Evolutionary conservation across 2,113 vertebrate species (phyloP), one percentile per base, ranked within the genome.

Genomic region (Aix galericulata): DNA sequence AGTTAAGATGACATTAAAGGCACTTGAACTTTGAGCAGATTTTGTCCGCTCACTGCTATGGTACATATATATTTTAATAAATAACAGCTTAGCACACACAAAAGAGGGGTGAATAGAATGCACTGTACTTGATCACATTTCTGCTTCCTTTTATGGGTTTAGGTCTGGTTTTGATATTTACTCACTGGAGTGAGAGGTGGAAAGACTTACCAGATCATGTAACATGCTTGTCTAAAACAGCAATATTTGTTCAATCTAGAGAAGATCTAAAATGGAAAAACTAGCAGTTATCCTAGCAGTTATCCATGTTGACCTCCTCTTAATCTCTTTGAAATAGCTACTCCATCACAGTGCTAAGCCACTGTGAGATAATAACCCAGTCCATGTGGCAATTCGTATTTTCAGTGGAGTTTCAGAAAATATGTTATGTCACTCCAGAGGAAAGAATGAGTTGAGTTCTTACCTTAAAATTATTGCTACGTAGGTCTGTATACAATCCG

Each of bases 261-360:
- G 38, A 90, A 74, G 38, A 89, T 62, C 36, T 91, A 78, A 86
- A 8, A 69, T 89, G 58, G 32, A 58, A 85, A 94, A 89, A 26
- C 40, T 74, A 48, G 11, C 46, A 48, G 13, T 74, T 91, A 67
- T 14, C 17, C 5, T 11, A 3, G 60, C 34, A 56, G 34, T 75
- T 90, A 20, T 78, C 42, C 52, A 11, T 48, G 32, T 42, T 86
- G 79, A 86, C 63, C 13, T 91, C 40, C 20, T 27, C 8, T 92
- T 82, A 85, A 18, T 64, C 84, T 85, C 55, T 82, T 76, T 82
- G 50, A 91, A 91, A 86, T 34, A 82, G 25, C 44, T 73, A 55
- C 69, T 56, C 18, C 25, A 40, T 40, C 40, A 40, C 40, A 40
- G 40, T 40, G 40, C 40, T 40, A 40, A 40, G 82, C 34, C 80